Conservation (phyloP, 2,888 invertebrate species). For the Dryobotodes eremita region DNA sequence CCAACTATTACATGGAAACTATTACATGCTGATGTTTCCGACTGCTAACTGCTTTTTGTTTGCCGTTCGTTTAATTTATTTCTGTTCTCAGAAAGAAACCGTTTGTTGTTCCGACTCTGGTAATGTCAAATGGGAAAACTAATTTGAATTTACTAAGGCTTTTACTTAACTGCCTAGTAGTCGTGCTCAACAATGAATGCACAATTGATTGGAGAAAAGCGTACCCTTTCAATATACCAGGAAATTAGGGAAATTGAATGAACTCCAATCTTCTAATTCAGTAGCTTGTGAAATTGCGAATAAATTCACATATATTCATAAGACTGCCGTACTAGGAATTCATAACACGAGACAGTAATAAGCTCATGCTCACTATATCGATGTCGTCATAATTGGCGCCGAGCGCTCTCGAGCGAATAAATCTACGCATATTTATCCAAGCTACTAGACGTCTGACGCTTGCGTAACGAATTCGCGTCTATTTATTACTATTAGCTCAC, state of each 20-base stretch:
- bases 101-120: conserved; percentile 18
- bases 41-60: conserved; percentile 56
- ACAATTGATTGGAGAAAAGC: conserved; percentile 30
- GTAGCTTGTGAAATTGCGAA: conserved; percentile 38
- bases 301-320: conserved; percentile 43
- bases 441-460: conserved; percentile 62
- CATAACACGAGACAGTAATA: conserved; percentile 57
- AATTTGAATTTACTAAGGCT: conserved; percentile 49
- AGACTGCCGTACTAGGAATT: conserved; percentile 44
- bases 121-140: conserved; percentile 37
- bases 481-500: conserved; percentile 62
- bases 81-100: conserved; percentile 53
- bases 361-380: conserved; percentile 54
- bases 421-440: conserved; percentile 61
- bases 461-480: conserved; percentile 65
- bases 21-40: conserved; percentile 60
- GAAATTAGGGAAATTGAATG: conserved; percentile 31
- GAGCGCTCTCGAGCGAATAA: conserved; percentile 63
- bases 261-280: conserved; percentile 34
- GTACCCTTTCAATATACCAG: conserved; percentile 12
- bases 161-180: conserved; percentile 1
- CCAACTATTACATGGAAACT: conserved; percentile 59
- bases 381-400: conserved; percentile 66
- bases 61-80: conserved; percentile 44
- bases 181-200: conserved; percentile 6